Conservation (phyloP, 2,797 vertebrate genomes). For the Microchirus variegatus region DNA sequence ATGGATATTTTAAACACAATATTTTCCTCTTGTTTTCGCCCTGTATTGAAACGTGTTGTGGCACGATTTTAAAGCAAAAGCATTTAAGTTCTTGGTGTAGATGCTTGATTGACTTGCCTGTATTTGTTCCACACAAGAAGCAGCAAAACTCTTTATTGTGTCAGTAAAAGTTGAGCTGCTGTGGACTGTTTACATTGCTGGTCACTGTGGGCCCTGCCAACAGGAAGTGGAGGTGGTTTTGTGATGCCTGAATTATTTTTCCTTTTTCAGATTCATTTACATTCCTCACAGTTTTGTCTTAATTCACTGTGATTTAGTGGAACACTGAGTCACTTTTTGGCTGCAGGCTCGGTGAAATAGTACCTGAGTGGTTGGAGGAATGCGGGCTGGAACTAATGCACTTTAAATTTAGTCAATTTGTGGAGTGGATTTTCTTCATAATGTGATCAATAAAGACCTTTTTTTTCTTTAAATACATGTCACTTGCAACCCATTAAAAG, state of each 20-base stretch:
- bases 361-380: slow-evolving; percentile 45
- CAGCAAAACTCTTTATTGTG: slow-evolving; percentile 12
- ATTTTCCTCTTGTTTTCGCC: neutral
- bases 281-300: slow-evolving; percentile 40
- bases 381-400: slow-evolving; percentile 32
- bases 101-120: slow-evolving; percentile 35
- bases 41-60: slow-evolving; percentile 6
- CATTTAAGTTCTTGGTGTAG: slow-evolving; percentile 26
- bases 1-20: no score
- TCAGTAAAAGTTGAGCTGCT: slow-evolving; percentile 3
- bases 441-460: slow-evolving; percentile 17
- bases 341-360: slow-evolving; percentile 37
- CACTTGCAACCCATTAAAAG: slow-evolving; percentile 7
- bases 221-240: slow-evolving; percentile 63
- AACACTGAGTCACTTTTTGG: slow-evolving; percentile 66
- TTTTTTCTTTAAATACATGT: slow-evolving; percentile 4
- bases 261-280: slow-evolving; percentile 60
- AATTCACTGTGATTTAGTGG: slow-evolving; percentile 55
- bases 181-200: slow-evolving; percentile 8
- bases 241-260: slow-evolving; percentile 55
- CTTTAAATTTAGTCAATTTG: slow-evolving; percentile 42
- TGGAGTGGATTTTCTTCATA: slow-evolving; percentile 18
- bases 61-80: neutral
- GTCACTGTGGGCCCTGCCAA: slow-evolving; percentile 24
- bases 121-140: slow-evolving; percentile 33